Evolutionary conservation across 1,140 invertebrate species (phyloP), one percentile per base, ranked within the genome.

Genomic region (Dysdera silvatica): DNA sequence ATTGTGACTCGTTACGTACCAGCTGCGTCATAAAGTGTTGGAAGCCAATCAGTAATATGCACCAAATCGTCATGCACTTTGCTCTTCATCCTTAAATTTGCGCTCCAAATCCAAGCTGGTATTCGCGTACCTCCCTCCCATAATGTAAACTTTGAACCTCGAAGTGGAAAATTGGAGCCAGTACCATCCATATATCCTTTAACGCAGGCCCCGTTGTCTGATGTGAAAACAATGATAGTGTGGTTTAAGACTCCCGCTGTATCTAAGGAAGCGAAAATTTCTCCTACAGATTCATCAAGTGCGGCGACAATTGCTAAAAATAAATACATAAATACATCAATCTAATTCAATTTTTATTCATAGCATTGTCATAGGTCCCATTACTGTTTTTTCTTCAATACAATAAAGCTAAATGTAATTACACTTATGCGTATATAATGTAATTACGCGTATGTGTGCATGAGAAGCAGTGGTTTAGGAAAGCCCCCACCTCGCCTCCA

Each of bases 81-180:
- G 14, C 72, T 69, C 31, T 67, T 60, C 7, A 69, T 72, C 41
- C 74, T 71, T 16, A 82, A 77, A 79, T 85, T 85, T 43, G 88
- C 81, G 6, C 85, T 87, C 87, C 89, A 92, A 61, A 95, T 76
- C 16, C 89, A 83, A 0, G 87, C 87, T 0, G 82, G 80, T 1
- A 85, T 85, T 67, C 89, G 79, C 0, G 94, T 84, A 0, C 93
- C 92, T 28, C 93, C 94, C 80, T 97, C 90, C 86, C 86, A 93
- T 8, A 89, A 73, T 1, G 88, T 90, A 60, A 83, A 81, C 78
- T 95, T 95, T 14, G 83, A 88, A 35, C 91, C 90, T 75, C 87
- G 82, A 3, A 95, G 74, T 7, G 92, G 92, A 80, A 84, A 95
- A 78, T 96, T 96, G 1, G 89, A 93, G 1, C 89, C 91, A 23